A percentile compares a stretch with the other conserved stretches of the same genome.
Conservation (phyloP, 2,797 vertebrate species). For the Rhinichthys osculus region DNA sequence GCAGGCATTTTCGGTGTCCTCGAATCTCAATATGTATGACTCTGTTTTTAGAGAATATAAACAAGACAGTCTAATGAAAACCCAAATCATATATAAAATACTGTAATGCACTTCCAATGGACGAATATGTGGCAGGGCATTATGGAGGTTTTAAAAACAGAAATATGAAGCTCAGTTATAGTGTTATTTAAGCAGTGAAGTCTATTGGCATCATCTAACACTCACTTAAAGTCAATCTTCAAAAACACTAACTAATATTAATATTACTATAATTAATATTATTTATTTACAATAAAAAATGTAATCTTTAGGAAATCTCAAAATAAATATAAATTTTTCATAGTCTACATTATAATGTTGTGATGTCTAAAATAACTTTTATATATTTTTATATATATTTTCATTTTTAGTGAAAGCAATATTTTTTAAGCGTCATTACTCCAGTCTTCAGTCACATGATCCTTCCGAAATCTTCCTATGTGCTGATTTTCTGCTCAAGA, state of each 20-base stretch:
- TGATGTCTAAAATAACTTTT: background rate
- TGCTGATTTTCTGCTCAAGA: too few relatives aligned
- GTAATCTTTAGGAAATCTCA: background rate
- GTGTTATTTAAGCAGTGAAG: background rate
- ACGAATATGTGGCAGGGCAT: background rate
- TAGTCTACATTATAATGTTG: background rate
- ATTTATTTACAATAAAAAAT: background rate
- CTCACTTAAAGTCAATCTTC: background rate
- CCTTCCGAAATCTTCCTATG: background rate
- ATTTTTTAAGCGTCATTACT: too few relatives aligned
- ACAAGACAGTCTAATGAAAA: background rate
- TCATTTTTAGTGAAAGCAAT: background rate
- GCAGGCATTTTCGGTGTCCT: constrained; percentile 15
- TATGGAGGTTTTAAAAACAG: background rate
- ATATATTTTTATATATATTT: too few relatives aligned
- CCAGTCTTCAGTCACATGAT: background rate
- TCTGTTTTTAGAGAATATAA: constrained; percentile 10
- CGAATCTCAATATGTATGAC: constrained; percentile 7
- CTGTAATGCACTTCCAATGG: background rate
- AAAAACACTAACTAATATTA: background rate
- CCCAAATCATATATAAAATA: background rate
- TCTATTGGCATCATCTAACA: background rate
- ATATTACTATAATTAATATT: background rate
- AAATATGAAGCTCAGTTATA: background rate
- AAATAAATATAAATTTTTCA: background rate